Percentiles rank a stretch among this genome's conserved stretches.
These are phyloP conservation scores for Meriones unguiculatus DNA, from an alignment of 2,113 vertebrate genomes.

Conservation along the genomic window DNA sequence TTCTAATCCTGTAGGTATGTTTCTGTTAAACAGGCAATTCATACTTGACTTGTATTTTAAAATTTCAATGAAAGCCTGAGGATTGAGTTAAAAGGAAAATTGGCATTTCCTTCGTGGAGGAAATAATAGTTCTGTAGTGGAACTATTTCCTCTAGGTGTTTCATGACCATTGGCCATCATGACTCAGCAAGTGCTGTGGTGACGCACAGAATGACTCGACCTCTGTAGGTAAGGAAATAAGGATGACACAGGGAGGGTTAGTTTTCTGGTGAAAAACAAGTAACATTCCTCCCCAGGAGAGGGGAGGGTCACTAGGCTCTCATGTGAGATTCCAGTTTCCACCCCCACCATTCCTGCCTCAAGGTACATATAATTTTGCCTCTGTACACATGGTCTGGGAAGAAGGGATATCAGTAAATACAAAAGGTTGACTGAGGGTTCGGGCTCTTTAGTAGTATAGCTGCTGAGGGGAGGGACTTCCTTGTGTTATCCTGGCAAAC, in stretches of 20 bases:
- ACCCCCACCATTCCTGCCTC: not conserved
- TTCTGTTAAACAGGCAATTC: not conserved
- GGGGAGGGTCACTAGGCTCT: not conserved
- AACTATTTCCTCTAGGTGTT: not conserved
- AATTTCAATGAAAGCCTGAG: not conserved
- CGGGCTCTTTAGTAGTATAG: not conserved
- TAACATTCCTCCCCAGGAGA: not conserved
- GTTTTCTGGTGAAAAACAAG: not conserved
- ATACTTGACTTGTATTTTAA: not conserved
- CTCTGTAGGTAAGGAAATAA: not conserved
- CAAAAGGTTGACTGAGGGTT: not conserved
- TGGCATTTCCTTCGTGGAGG: constrained; percentile 16
- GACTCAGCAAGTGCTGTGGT: not conserved
- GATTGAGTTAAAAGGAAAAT: constrained; percentile 12
- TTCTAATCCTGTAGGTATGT: not conserved
- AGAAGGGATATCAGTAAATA: not conserved
- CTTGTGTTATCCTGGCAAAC: not conserved
- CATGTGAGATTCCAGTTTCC: not conserved
- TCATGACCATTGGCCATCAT: not conserved
- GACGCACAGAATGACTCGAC: not conserved
- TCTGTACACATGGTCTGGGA: not conserved
- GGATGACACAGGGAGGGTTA: not conserved
- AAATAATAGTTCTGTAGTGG: not conserved
- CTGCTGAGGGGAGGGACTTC: not conserved
- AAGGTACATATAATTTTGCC: not conserved